These are phyloP conservation scores for Columbina picui DNA, from an alignment of 2,113 vertebrate genomes.

Conservation along the genomic window DNA sequence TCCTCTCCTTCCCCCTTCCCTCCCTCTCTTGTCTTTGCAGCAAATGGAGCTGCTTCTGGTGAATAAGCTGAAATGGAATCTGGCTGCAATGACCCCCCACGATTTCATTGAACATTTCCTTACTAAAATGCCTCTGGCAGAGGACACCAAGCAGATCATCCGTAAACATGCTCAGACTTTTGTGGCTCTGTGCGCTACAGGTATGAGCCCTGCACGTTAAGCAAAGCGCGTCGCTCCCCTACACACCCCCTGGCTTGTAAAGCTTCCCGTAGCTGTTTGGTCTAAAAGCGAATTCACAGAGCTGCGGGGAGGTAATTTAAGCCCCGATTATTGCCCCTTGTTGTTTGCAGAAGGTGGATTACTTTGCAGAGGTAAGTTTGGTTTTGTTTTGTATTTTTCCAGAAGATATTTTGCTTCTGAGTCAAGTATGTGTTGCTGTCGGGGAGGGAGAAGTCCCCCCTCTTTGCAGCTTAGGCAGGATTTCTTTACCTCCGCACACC, in stretches of 20 bases:
- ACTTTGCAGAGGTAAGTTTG: constrained; percentile 63
- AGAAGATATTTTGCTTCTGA: not conserved
- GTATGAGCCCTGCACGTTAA: constrained; percentile 75
- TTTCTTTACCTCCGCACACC: fast-evolving
- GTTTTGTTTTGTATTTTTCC: not conserved
- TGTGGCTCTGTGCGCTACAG: constrained; percentile 97
- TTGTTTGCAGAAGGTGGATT: constrained; percentile 58
- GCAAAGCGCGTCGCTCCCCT: constrained; percentile 48
- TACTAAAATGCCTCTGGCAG: constrained; percentile 90
- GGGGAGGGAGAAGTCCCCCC: not conserved
- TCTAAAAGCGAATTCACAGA: not conserved
- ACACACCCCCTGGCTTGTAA: not conserved
- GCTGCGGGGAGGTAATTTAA: constrained; percentile 1
- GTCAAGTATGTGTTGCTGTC: not conserved
- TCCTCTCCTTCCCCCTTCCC: not conserved
- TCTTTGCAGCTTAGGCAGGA: not conserved
- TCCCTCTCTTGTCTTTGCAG: constrained; percentile 74
- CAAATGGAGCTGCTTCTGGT: constrained; percentile 96
- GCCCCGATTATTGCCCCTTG: not conserved
- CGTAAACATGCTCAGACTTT: constrained; percentile 98
- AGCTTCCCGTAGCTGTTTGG: not conserved
- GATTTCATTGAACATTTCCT: constrained; percentile 99
- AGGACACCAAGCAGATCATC: constrained; percentile 92
- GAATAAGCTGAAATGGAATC: constrained; percentile 98
- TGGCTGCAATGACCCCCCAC: constrained; percentile 94